Evolutionary conservation across 2,113 vertebrate genomes (phyloP).

Genomic region (Platichthys flesus): DNA sequence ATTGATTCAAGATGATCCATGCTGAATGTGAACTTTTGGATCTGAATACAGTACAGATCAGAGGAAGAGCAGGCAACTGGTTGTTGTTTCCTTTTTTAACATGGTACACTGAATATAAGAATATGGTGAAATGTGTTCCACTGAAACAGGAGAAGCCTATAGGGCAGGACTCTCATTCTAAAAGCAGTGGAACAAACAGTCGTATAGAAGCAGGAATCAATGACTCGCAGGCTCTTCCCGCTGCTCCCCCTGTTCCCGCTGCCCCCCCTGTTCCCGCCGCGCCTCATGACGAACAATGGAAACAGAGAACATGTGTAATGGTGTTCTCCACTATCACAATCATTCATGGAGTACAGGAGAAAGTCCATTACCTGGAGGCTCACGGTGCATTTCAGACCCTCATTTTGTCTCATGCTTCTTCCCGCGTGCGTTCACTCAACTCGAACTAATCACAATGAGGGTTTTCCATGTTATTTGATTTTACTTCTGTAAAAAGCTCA

Average conservation of each 20-base stretch:
- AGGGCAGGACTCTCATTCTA: conserved; percentile 29
- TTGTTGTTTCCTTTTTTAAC: too few relatives aligned
- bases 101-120: too few relatives aligned
- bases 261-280: background rate
- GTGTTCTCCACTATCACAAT: conserved; percentile 47
- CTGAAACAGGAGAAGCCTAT: background rate
- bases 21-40: conserved; percentile 7
- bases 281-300: conserved; percentile 47
- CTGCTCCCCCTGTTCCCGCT: background rate
- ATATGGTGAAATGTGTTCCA: conserved; percentile 8
- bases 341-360: conserved; percentile 45
- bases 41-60: conserved; percentile 14
- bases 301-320: conserved; percentile 56
- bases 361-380: conserved; percentile 57
- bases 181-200: conserved; percentile 31
- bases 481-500: conserved; percentile 2
- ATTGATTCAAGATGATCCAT: conserved; percentile 56
- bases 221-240: conserved; percentile 13
- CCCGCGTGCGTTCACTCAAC: conserved; percentile 19
- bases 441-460: conserved; percentile 25
- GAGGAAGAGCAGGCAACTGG: too few relatives aligned
- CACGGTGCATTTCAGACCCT: conserved; percentile 46
- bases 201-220: conserved; percentile 26
- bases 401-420: conserved; percentile 42
- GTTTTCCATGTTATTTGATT: conserved; percentile 16